A percentile compares a stretch with the other conserved stretches of the same genome.
These are phyloP conservation scores for Drosophila bipectinata DNA, from an alignment of 1,140 invertebrate species.

Conservation along the genomic window DNA sequence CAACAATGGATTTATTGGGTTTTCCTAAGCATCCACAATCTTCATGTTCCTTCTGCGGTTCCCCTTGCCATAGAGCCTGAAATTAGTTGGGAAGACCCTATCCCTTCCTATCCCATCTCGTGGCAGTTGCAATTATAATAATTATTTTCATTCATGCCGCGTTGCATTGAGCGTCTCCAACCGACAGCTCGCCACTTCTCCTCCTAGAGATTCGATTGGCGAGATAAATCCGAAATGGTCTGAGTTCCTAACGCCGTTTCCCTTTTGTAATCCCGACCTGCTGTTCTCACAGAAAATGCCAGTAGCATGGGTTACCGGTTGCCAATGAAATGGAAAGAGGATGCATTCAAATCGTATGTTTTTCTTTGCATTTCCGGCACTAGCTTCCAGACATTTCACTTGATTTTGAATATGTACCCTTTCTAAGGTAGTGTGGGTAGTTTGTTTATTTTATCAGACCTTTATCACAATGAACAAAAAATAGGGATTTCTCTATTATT, in stretches of 20 bases:
- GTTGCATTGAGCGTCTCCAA: constrained; percentile 47
- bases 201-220: constrained; percentile 48
- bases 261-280: constrained; percentile 43
- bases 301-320: constrained; percentile 11
- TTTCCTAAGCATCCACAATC: constrained; percentile 33
- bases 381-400: constrained; percentile 23
- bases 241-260: constrained; percentile 57
- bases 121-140: constrained; percentile 79
- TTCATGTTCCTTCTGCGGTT: constrained; percentile 51
- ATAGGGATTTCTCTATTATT: no score
- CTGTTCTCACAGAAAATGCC: constrained; percentile 21
- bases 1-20: constrained; percentile 80
- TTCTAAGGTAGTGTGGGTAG: not conserved
- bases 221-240: constrained; percentile 56
- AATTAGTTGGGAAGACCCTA: constrained; percentile 61
- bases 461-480: not conserved
- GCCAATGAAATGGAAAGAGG: constrained; percentile 23
- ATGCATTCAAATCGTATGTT: constrained; percentile 69
- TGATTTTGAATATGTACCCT: constrained; percentile 28
- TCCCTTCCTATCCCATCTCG: constrained; percentile 32
- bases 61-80: constrained; percentile 58
- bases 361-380: constrained; percentile 62
- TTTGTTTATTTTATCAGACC: constrained; percentile 4
- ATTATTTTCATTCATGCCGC: constrained; percentile 80
- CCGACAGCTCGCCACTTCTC: constrained; percentile 30